A percentile compares a stretch with the other conserved stretches of the same genome.
phyloP scores from a whole-genome alignment of 2,113 vertebrate genomes.

The Hippocampus zosterae region DNA sequence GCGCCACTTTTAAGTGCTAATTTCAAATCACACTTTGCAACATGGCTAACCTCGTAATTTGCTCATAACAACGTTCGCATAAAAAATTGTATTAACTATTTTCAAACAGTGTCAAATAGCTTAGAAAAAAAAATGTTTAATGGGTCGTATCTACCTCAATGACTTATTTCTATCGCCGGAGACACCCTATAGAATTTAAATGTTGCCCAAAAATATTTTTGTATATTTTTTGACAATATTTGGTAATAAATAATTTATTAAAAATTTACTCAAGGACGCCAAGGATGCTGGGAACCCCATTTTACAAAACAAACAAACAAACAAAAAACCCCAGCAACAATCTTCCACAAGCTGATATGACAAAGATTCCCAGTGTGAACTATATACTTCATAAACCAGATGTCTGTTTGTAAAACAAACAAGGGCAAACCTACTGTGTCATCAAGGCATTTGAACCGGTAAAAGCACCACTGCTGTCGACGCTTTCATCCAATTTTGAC shows the following conservation, averaged over 20 bases:
- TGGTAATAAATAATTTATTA: background rate
- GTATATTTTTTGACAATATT: too few relatives aligned
- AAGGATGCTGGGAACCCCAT: background rate
- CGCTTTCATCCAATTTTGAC: constrained; percentile 35
- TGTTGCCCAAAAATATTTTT: too few relatives aligned
- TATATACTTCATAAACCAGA: background rate
- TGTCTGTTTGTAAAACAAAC: constrained; percentile 8
- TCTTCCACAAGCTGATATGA: background rate
- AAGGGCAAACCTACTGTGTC: constrained; percentile 27
- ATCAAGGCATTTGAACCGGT: constrained; percentile 24
- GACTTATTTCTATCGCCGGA: too few relatives aligned
- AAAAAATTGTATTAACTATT: too few relatives aligned
- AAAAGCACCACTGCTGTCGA: constrained; percentile 23
- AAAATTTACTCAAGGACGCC: background rate
- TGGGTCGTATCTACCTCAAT: too few relatives aligned
- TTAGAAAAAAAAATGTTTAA: too few relatives aligned
- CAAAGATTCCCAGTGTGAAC: background rate
- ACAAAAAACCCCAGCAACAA: background rate
- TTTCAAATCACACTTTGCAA: background rate
- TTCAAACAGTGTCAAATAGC: too few relatives aligned
- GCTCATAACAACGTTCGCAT: background rate
- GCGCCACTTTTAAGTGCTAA: background rate
- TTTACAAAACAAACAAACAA: background rate
- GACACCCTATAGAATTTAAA: too few relatives aligned
- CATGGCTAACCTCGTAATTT: background rate